Evolutionary conservation across 2,888 invertebrate genomes (phyloP), one percentile per base, ranked within the genome.

Genomic region (Ormyrus thymus): DNA sequence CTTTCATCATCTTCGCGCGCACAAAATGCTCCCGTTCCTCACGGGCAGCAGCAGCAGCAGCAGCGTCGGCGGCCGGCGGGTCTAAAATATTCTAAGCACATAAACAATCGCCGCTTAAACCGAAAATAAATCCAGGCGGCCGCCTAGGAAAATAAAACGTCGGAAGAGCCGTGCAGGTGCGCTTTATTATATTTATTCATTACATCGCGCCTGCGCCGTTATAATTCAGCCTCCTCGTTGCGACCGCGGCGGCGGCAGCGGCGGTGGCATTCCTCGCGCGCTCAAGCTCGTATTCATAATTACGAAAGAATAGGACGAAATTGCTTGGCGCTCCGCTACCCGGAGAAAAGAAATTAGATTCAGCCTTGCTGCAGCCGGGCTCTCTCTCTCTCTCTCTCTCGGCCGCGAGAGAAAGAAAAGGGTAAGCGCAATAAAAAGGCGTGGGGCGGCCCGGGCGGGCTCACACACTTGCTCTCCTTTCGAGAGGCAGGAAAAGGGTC

Each of bases 141-240:
- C 7, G 53, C 13, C 48, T 15, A 62, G 61, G 13, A 46, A 73
- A 78, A 78, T 78, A 78, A 78, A 62, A 68, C 29, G 55, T 11
- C 50, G 45, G 29, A 29, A 51, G 66, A 11, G 53, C 74, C 53
- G 69, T 79, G 81, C 81, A 81, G 79, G 81, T 81, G 81, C 79
- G 78, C 76, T 81, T 81, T 76, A 81, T 81, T 79, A 79, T 81
- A 81, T 81, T 81, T 81, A 81, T 81, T 81, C 81, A 81, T 81
- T 81, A 76, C 70, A 72, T 78, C 62, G 80, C 68, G 29, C 15
- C 45, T 51, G 68, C 7, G 53, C 51, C 65, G 70, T 46, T 70
- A 68, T 79, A 79, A 79, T 71, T 79, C 79, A 79, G 59, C 59
- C 15, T 10, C 55, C 7, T 15, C 56, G 13, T 45, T 7, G 66